Evolutionary conservation across 2,113 vertebrate species (phyloP), one percentile per base, ranked within the genome.

Genomic region (Bothrops jararaca): DNA sequence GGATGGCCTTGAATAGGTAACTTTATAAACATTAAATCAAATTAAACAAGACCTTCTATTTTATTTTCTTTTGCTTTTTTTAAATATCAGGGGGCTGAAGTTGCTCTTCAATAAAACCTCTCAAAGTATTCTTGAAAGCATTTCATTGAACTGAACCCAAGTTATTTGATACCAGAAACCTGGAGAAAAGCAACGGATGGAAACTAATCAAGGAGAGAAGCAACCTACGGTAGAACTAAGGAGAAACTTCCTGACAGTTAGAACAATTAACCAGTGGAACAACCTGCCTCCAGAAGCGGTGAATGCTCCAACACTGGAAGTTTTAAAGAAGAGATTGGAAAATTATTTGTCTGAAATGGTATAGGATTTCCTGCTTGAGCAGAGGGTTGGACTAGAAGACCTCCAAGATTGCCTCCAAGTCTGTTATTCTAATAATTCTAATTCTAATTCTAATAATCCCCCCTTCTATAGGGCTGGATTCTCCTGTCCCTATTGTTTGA

Each of bases 41-140:
- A 57, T 91, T 56, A 94, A 96, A 92, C 88, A 34, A 88, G 26
- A 1, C 29, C 90, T 93, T 39, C 12, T 95, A 89, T 10, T 60
- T n/a, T 90, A 3, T 50, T n/a, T 29, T 50, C 48, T 50, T 50
- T 52, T 15, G 1, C n/a, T 20, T 48, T 53, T 23, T 91, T 94
- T 92, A 34, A 90, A 91, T 93, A 57, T 69, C 93, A 57, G 45
- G 60, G 69, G 57, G 58, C 93, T 34, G 91, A 95, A 34, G 92
- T 93, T 91, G 93, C 86, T 52, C 80, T 93, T 95, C 96, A 92
- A 15, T 94, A 85, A 95, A 93, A 94, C 95, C 90, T 93, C 89
- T 92, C 64, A 29, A 95, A 93, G 94, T 96, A 96, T 96, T 95
- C 94, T 94, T 93, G 87, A 60, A 90, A 90, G 88, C 74, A 2